A percentile compares a stretch with the other conserved stretches of the same genome.
These are phyloP conservation scores for Temnopleurus reevesii DNA, from an alignment of 53 echinoderm and acorn worm genomes.

Conservation along the genomic window DNA sequence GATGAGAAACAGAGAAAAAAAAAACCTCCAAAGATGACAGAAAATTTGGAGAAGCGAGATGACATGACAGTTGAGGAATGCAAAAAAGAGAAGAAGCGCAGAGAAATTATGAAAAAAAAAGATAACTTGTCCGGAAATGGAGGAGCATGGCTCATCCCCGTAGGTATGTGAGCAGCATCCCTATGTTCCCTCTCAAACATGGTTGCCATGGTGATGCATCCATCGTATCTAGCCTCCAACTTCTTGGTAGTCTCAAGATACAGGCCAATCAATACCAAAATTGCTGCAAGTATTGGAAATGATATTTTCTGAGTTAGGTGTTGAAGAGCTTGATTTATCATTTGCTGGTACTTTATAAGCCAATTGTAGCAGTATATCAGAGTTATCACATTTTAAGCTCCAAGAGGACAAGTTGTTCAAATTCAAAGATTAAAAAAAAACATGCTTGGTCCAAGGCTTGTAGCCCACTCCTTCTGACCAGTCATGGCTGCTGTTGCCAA, in stretches of 20 bases:
- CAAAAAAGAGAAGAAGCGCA: background rate
- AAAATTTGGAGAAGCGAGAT: background rate
- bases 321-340: background rate
- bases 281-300: background rate
- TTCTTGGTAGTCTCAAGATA: background rate
- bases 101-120: conserved; percentile 13
- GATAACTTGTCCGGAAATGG: conserved; percentile 26
- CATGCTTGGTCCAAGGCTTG: background rate
- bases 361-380: background rate
- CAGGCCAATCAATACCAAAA: background rate
- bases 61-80: conserved; percentile 1
- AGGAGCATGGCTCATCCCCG: conserved; percentile 26
- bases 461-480: background rate
- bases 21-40: conserved; percentile 29
- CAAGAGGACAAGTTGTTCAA: too few species aligned
- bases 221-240: conserved; percentile 35
- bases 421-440: too few species aligned
- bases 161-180: conserved; percentile 12
- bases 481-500: conserved; percentile 58
- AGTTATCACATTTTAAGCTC: too few species aligned
- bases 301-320: background rate
- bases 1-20: background rate
- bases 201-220: conserved; percentile 51
- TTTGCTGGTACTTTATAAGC: background rate
- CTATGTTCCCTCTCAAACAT: conserved; percentile 19